Evolutionary conservation across 2,888 invertebrate genomes (phyloP), one percentile per base, ranked within the genome.

Genomic region (Monoplex corrugatus): DNA sequence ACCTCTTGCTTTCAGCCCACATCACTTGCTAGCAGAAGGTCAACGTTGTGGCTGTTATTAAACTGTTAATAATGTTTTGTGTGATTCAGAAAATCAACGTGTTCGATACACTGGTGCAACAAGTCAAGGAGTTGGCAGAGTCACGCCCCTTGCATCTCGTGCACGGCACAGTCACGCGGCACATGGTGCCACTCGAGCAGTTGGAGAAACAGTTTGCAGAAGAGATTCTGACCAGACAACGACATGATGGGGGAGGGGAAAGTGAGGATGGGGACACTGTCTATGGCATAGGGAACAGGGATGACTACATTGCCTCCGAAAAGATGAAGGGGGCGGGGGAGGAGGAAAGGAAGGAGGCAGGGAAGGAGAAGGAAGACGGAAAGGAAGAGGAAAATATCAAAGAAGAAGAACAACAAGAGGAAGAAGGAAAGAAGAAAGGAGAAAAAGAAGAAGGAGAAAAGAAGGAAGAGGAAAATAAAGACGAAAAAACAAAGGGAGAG

Each of bases 101-200:
- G 43, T 87, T 78, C 38, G 80, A 80, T 45, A 87, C n/a, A 28
- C 16, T 82, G n/a, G 38, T 43, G 16, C 32, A 87, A 2, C 82
- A 78, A 63, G 38, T 87, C 28, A 16, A 43, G 45, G 80, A 78
- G 32, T 40, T 63, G 40, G 87, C 87, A 10, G 43, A 82, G 40
- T 57, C 63, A 3, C 82, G 63, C 19, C 87, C 87, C 28, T n/a
- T 87, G 82, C 32, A 40, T 8, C 57, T 87, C n/a, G 43, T 63
- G 68, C 87, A 87, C 82, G 87, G 82, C n/a, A 80, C 50, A 8
- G 78, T 87, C 82, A 43, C 87, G n/a, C 87, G 87, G n/a, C 28
- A 35, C 57, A 40, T 78, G 13, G 43, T 87, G 0, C 87, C 87
- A 8, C 57, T 43, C 2, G 43, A 80, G 40, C 57, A 87, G 63